Evolutionary conservation across 1,140 invertebrate genomes (phyloP), one percentile per base, ranked within the genome.

Genomic region (Drosophila rhopaloa): DNA sequence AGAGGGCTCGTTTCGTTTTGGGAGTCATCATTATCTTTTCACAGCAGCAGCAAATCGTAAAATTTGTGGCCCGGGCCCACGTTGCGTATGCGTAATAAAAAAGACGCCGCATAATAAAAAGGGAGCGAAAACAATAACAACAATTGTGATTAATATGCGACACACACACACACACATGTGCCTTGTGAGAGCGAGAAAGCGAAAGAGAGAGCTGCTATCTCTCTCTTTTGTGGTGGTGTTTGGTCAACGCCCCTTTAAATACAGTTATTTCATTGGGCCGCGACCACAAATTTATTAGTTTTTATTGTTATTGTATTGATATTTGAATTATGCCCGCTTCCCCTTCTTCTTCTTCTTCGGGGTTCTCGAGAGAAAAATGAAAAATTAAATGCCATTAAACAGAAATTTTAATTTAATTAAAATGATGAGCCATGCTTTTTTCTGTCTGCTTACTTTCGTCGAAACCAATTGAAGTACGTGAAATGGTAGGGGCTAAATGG

Each of bases 201-300:
- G 14, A 8, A 41, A 29, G 14, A 7, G 43, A 47, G 29, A 32
- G 16, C 10, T 35, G 73, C 40, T 77, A 44, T 46, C 35, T 84
- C 59, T 43, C 35, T 84, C 59, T 58, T 62, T 65, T 78, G 74
- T 73, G 73, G 76, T 91, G 79, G 88, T 91, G 88, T 91, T 92
- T 92, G 77, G 81, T 78, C 79, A 79, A 92, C 91, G 91, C 91
- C 91, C 89, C 77, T 78, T 92, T 92, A 91, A 92, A 92, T 91
- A 92, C 91, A 91, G 89, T 92, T 91, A 92, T 92, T 92, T 92
- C 83, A 92, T 92, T 92, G 91, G 89, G 75, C 76, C 79, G 86
- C 83, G 73, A 90, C 78, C 84, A 90, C 88, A 89, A 90, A 88
- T 91, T 90, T 88, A 86, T 90, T 90, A 85, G 79, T 82, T 86